phyloP scores from a whole-genome alignment of 2,113 vertebrate species.

The Paradisaea rubra region DNA sequence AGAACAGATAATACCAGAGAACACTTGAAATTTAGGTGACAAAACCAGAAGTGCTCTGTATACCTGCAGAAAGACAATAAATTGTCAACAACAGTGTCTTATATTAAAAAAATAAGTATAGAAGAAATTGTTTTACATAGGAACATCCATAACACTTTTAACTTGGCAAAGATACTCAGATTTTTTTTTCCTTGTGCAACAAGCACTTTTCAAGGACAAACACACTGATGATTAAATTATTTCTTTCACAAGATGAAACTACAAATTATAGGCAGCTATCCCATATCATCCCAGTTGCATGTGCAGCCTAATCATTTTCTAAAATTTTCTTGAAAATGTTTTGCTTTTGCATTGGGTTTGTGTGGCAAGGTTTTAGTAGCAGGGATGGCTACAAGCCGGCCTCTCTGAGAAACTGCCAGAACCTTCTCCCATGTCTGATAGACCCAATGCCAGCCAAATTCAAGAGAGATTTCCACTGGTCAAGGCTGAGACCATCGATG shows the following conservation, averaged over 20 bases:
- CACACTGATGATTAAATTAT: background rate
- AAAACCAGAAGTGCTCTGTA: background rate
- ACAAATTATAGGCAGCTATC: background rate
- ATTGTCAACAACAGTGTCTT: background rate
- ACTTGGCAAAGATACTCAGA: background rate
- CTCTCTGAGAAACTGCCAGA: background rate
- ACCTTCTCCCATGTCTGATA: background rate
- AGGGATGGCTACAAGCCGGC: background rate
- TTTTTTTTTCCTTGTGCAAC: background rate
- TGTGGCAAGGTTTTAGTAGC: background rate
- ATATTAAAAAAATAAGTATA: background rate
- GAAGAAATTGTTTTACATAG: background rate
- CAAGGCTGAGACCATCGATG: rapidly evolving
- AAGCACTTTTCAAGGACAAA: background rate
- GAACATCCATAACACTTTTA: background rate
- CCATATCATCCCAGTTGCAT: background rate
- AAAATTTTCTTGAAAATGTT: background rate
- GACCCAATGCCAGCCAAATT: background rate
- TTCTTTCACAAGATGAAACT: background rate
- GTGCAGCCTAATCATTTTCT: background rate
- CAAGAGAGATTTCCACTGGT: background rate
- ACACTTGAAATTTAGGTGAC: background rate
- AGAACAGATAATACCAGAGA: background rate
- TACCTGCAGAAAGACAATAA: background rate
- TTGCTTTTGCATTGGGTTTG: background rate